Percentiles rank a stretch among this genome's conserved stretches.
phyloP scores from a whole-genome alignment of 2,888 invertebrate species.

The Eulithis testata region DNA sequence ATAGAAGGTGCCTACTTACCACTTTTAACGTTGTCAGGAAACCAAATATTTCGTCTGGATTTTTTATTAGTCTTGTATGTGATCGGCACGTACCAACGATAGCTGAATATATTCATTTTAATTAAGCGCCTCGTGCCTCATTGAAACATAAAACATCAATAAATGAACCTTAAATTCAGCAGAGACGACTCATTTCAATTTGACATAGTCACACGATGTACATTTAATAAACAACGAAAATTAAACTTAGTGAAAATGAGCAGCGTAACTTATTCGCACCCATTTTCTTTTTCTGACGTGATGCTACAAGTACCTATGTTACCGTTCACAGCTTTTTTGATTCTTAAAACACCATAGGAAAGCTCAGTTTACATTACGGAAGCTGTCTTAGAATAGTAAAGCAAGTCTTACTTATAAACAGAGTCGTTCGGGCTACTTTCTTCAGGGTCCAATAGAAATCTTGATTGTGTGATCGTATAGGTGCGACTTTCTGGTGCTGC shows the following conservation, averaged over 20 bases:
- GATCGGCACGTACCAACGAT: slow-evolving; percentile 94
- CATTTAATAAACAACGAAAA: no score
- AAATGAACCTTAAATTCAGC: no score
- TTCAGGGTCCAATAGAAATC: slow-evolving; percentile 90
- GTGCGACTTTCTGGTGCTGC: slow-evolving; percentile 68
- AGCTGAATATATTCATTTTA: slow-evolving; percentile 74
- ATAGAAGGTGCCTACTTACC: slow-evolving; percentile 50
- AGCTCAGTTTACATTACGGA: not conserved
- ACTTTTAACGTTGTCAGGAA: slow-evolving; percentile 60
- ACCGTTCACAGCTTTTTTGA: no score
- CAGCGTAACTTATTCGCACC: no score
- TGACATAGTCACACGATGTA: no score
- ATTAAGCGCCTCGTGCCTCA: not conserved
- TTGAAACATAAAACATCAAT: no score
- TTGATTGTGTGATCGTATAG: slow-evolving; percentile 87
- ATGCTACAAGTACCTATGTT: no score
- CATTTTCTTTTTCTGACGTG: no score
- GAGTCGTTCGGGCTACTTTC: slow-evolving; percentile 80
- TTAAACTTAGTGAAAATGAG: no score
- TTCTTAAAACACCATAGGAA: not conserved
- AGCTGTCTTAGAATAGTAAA: no score
- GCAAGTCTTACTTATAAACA: slow-evolving; percentile 72
- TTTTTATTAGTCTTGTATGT: slow-evolving; percentile 87
- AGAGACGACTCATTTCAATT: no score
- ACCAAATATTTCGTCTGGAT: slow-evolving; percentile 67